These are phyloP conservation scores for Rhopalosiphum padi DNA, from an alignment of 1,140 invertebrate species.

Conservation along the genomic window DNA sequence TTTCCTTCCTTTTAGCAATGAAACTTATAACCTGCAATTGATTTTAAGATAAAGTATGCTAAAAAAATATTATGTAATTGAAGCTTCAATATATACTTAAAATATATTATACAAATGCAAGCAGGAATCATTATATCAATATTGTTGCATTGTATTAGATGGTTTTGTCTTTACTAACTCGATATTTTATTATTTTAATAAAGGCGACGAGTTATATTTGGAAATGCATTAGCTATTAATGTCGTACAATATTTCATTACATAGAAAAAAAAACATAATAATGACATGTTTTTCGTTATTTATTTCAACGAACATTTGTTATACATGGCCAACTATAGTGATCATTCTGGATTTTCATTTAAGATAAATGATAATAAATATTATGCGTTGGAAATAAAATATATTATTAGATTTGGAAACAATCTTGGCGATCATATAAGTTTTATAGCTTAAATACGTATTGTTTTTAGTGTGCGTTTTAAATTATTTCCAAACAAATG, in stretches of 20 bases:
- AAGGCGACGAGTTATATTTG: neutral
- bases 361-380: slow-evolving; percentile 42
- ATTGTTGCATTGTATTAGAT: neutral
- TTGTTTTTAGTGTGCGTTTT: slow-evolving; percentile 34
- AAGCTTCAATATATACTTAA: too few relatives aligned
- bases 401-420: slow-evolving; percentile 36
- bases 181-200: neutral
- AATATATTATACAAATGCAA: neutral
- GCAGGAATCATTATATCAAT: neutral
- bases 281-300: slow-evolving; percentile 13
- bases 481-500: slow-evolving; percentile 47
- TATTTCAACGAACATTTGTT: neutral
- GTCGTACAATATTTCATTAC: neutral
- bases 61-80: too few relatives aligned
- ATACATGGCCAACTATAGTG: too few relatives aligned
- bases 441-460: neutral
- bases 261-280: neutral
- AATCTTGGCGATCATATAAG: neutral
- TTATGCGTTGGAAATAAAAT: slow-evolving; percentile 13
- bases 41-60: too few relatives aligned
- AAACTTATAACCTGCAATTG: too few relatives aligned
- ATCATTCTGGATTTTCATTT: neutral
- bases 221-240: neutral
- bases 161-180: neutral
- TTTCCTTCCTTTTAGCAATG: too few relatives aligned